Base-by-base conservation (phyloP, 2,888 invertebrate species). In the Drosophila borealis region DNA sequence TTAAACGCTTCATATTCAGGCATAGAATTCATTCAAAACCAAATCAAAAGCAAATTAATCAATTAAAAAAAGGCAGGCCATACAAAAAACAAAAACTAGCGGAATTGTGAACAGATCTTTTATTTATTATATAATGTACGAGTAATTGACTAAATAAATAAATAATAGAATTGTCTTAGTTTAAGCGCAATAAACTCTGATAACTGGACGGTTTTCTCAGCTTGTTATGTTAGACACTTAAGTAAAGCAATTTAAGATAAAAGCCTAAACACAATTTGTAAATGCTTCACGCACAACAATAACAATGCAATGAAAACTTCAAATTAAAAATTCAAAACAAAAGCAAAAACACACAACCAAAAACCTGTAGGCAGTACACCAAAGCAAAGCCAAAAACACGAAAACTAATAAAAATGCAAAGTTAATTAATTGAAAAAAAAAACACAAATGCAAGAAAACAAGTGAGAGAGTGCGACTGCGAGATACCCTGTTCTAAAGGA, bases 31-130 rank as follows among this genome's bases (percentile, higher is more conserved):
- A 79, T 64, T 17, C 17, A 33, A n/a, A 45, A 17, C 42, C 42
- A 11, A 62, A 54, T 14, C 11, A 56, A 54, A 56, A 55, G 34
- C 14, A 21, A 36, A 25, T 55, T 45, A 45, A 55, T 36, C 39
- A 53, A 53, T 53, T 13, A 29, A 51, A 39, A 13, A 49, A 3
- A 48, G 8, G 29, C 29, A 29, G 29, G 29, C 8, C 29, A 48
- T 8, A 42, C n/a, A 17, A 62, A 46, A 51, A 46, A 64, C 48
- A 70, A 62, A 59, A 19, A 39, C 84, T 86, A 88, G 89, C 59
- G 89, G 89, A 89, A 87, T 87, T 87, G 90, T 81, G 88, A 72
- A 62, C 62, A 70, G 69, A 36, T 19, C 55, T 79, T 87, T 81
- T 71, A 53, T 65, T 87, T 84, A 68, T 55, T 49, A 70, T 60